Conservation (phyloP, 2,113 vertebrate species). For the Macrotis lagotis region DNA sequence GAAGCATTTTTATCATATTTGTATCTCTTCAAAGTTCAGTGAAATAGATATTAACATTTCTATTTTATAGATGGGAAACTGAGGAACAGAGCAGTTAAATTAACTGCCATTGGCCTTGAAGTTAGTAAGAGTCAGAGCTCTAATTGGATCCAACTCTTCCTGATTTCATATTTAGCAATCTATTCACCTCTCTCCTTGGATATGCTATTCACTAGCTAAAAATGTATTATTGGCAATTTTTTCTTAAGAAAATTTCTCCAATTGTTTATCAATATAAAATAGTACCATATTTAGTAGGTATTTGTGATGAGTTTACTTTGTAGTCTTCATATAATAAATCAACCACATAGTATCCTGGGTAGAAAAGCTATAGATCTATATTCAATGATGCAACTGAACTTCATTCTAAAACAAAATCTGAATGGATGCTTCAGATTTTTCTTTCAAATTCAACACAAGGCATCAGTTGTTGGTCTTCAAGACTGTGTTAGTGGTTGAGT, state of each 20-base stretch:
- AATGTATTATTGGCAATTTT: neutral
- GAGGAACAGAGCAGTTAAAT: neutral
- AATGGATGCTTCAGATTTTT: neutral
- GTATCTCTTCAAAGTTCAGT: neutral
- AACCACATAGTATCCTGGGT: neutral
- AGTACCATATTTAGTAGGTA: neutral
- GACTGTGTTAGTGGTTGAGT: neutral
- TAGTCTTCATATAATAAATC: neutral
- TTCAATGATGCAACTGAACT: conserved; percentile 20
- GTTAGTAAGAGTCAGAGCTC: neutral
- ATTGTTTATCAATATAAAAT: neutral
- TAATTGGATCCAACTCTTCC: neutral
- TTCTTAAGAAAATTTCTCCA: neutral
- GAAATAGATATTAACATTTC: neutral
- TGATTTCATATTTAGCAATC: neutral
- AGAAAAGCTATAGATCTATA: conserved; percentile 23
- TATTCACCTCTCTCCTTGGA: neutral
- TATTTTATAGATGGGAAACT: neutral
- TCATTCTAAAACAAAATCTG: conserved; percentile 9
- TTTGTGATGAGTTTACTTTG: neutral
- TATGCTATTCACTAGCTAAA: neutral
- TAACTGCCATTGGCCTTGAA: neutral
- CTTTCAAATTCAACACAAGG: neutral
- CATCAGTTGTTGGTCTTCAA: neutral
- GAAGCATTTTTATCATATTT: neutral